These are phyloP conservation scores for Xylota segnis DNA, from an alignment of 2,888 invertebrate species.

Conservation along the genomic window DNA sequence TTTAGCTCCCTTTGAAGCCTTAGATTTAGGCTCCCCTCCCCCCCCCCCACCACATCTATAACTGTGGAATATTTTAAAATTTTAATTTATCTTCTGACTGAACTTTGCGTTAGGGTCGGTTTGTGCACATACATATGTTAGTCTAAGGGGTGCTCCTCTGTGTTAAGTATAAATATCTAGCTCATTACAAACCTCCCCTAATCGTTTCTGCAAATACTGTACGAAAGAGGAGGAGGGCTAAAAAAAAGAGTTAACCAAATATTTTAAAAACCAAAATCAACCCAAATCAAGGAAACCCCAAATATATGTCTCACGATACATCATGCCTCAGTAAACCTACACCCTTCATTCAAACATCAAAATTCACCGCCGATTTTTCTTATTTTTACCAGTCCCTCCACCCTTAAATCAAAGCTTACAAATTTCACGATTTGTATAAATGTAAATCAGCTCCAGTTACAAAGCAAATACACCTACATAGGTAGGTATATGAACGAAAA, in stretches of 20 bases:
- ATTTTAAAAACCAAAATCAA: slow-evolving; percentile 43
- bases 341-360: slow-evolving; percentile 34
- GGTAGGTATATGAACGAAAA: neutral
- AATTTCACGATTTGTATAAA: slow-evolving; percentile 74
- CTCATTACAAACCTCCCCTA: slow-evolving; percentile 22
- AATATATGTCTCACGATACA: slow-evolving; percentile 46
- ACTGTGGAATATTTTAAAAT: too few species aligned
- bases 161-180: too few species aligned
- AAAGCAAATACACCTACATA: slow-evolving; percentile 40
- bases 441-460: slow-evolving; percentile 74
- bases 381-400: neutral
- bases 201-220: slow-evolving; percentile 12
- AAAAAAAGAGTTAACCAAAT: slow-evolving; percentile 58
- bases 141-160: too few species aligned
- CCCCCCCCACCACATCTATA: too few species aligned
- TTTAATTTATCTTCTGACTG: too few species aligned
- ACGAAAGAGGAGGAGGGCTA: too few species aligned
- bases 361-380: slow-evolving; percentile 5
- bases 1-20: too few species aligned
- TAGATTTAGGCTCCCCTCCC: too few species aligned
- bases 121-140: too few species aligned
- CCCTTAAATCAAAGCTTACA: slow-evolving; percentile 72
- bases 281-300: slow-evolving; percentile 37
- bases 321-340: slow-evolving; percentile 43
- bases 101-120: too few species aligned